Evolutionary conservation across 2,113 vertebrate genomes (phyloP).

Genomic region (Corapipo altera): DNA sequence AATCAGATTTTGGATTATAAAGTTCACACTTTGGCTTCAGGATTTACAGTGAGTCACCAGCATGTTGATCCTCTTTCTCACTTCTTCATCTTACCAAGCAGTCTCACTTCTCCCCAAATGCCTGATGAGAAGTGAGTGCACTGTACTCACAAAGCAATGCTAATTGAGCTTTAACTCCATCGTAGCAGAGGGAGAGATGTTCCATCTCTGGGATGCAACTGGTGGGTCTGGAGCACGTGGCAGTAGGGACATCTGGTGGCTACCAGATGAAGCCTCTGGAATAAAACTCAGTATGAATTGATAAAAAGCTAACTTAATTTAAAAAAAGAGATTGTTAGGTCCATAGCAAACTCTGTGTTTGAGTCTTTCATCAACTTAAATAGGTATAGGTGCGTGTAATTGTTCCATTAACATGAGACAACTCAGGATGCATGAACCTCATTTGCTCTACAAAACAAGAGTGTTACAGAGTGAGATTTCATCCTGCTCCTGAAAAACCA

Average conservation of each 20-base stretch:
- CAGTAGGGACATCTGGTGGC: conserved; percentile 71
- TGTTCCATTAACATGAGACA: neutral
- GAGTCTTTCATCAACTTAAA: neutral
- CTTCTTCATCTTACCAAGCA: neutral
- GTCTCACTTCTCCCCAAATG: neutral
- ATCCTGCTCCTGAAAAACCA: neutral
- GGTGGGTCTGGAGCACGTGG: neutral
- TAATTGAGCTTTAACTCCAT: neutral
- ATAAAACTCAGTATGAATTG: neutral
- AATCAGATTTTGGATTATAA: neutral
- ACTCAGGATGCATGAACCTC: neutral
- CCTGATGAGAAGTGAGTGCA: neutral
- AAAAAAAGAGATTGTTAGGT: neutral
- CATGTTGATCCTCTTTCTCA: neutral
- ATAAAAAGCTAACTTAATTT: neutral
- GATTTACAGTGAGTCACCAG: neutral
- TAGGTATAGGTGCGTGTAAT: neutral
- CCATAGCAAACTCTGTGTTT: neutral
- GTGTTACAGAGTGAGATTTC: neutral
- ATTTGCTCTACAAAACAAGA: neutral
- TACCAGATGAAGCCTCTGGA: neutral
- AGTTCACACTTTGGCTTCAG: neutral
- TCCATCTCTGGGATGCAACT: neutral
- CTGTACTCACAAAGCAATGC: neutral
- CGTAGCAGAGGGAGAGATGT: neutral